Evolutionary conservation across 1,140 invertebrate genomes (phyloP).

Genomic region (Odontomachus brunneus): DNA sequence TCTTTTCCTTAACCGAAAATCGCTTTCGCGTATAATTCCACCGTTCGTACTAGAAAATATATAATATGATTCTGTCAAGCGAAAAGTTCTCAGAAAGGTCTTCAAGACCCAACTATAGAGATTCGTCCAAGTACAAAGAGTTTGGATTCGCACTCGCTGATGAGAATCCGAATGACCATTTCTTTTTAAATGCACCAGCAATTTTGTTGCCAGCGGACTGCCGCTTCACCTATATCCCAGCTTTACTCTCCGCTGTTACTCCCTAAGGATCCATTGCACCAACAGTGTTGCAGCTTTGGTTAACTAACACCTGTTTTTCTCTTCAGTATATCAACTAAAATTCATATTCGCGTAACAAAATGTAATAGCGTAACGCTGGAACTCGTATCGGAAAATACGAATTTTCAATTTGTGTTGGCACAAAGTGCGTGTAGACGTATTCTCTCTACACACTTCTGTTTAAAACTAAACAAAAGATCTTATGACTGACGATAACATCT

Average conservation of each 20-base stretch:
- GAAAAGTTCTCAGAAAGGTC: conserved; percentile 19
- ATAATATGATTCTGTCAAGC: conserved; percentile 22
- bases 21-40: conserved; percentile 23
- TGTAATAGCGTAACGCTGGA: background rate
- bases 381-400: background rate
- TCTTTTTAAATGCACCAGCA: conserved; percentile 67
- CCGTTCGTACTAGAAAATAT: conserved; percentile 47
- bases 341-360: background rate
- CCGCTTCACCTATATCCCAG: conserved; percentile 53
- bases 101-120: conserved; percentile 28
- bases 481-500: background rate
- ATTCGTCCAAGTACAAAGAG: conserved; percentile 33
- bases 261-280: conserved; percentile 33
- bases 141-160: conserved; percentile 48
- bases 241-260: conserved; percentile 39
- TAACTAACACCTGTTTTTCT: conserved; percentile 22
- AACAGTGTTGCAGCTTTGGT: conserved; percentile 47
- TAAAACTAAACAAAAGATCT: conserved; percentile 11
- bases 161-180: conserved; percentile 20
- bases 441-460: background rate
- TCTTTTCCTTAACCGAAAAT: conserved; percentile 12
- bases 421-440: background rate
- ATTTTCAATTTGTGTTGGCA: background rate
- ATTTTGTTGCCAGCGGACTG: conserved; percentile 51
- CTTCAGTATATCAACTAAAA: background rate